Evolutionary conservation across 2,113 vertebrate species (phyloP).

Genomic region (Pangasianodon hypophthalmus): DNA sequence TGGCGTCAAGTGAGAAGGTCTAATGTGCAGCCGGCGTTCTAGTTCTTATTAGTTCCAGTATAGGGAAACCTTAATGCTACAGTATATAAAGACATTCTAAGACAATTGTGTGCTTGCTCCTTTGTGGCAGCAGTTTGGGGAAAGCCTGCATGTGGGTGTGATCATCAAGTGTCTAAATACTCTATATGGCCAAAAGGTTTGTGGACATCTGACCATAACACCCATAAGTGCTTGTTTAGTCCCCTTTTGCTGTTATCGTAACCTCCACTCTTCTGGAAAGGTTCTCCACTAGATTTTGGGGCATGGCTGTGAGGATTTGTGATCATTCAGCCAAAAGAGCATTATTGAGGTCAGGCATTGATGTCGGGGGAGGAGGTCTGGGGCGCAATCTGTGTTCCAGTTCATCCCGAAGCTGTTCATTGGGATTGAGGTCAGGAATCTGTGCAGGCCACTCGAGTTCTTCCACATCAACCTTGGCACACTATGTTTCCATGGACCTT

Average conservation of each 20-base stretch:
- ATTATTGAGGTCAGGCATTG: background rate
- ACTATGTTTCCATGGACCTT: background rate
- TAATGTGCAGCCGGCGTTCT: background rate
- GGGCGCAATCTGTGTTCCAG: background rate
- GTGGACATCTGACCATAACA: background rate
- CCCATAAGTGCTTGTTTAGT: background rate
- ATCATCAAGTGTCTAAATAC: background rate
- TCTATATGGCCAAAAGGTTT: background rate
- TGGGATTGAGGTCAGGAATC: background rate
- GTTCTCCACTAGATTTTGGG: background rate
- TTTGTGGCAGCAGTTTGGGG: background rate
- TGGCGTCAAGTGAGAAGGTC: background rate
- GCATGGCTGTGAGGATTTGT: background rate
- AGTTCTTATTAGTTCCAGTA: background rate
- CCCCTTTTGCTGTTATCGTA: background rate
- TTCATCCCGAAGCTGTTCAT: background rate
- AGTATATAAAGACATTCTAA: background rate
- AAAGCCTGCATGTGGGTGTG: background rate
- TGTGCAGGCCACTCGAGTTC: background rate
- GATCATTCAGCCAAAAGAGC: background rate
- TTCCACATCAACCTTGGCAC: background rate
- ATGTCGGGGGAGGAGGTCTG: background rate
- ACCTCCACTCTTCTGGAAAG: background rate
- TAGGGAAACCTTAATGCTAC: background rate
- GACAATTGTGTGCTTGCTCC: background rate